Evolutionary conservation across 2,797 vertebrate species (phyloP).

Genomic region (Cryptoprocta ferox): DNA sequence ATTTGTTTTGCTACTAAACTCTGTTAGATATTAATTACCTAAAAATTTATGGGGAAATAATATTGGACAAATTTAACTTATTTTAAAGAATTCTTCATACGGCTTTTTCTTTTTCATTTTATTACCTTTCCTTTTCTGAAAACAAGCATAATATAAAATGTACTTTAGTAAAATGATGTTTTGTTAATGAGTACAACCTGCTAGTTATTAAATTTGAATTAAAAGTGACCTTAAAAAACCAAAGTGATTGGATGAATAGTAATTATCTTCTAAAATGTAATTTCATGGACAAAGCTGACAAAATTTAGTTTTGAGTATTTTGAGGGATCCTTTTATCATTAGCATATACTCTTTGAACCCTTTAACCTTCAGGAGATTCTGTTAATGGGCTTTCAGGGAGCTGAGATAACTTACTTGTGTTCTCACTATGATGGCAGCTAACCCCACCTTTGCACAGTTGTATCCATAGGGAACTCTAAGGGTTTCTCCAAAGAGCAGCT

Average conservation of each 20-base stretch:
- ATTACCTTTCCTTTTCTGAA: not conserved
- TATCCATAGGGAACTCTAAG: not conserved
- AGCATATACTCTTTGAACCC: not conserved
- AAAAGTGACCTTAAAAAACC: not conserved
- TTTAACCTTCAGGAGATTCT: not conserved
- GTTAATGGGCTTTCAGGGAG: not conserved
- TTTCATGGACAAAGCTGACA: not conserved
- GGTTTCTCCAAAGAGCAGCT: not conserved
- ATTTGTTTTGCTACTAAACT: not conserved
- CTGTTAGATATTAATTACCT: not conserved
- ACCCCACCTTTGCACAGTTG: not conserved
- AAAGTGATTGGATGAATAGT: not conserved
- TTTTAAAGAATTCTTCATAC: not conserved
- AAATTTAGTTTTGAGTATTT: not conserved
- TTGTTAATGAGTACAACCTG: not conserved
- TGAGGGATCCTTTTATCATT: not conserved
- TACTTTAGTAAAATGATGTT: not conserved
- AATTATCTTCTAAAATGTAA: slow-evolving; percentile 7
- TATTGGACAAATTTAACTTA: not conserved
- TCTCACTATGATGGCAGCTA: not conserved
- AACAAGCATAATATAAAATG: not conserved
- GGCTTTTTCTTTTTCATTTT: not conserved
- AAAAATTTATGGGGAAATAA: not conserved
- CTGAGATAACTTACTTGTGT: not conserved
- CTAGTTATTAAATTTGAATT: slow-evolving; percentile 16